These are phyloP conservation scores for Aproaerema taeniolella DNA, from an alignment of 2,888 invertebrate genomes.

Conservation along the genomic window DNA sequence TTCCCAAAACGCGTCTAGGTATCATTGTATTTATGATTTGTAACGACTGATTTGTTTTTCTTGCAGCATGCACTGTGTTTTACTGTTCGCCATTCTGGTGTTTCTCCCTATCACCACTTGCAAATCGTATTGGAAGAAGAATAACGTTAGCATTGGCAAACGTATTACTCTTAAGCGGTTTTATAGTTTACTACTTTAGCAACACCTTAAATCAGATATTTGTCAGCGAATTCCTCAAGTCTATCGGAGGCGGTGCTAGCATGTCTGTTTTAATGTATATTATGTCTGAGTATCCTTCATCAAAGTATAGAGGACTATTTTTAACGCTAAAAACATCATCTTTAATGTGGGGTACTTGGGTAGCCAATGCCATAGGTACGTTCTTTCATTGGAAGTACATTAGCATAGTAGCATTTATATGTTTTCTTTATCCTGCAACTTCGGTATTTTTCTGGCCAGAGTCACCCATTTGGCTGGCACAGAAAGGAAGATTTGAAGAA, in stretches of 20 bases:
- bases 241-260: slow-evolving; percentile 9
- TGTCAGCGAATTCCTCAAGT: slow-evolving; percentile 19
- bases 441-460: slow-evolving; percentile 22
- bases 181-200: not conserved
- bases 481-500: slow-evolving; percentile 21
- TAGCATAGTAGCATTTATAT: slow-evolving; percentile 15
- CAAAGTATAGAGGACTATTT: slow-evolving; percentile 23
- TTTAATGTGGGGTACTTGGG: slow-evolving; percentile 21
- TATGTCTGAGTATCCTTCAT: slow-evolving; percentile 21
- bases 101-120: not conserved
- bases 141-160: not conserved
- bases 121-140: not conserved
- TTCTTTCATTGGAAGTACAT: slow-evolving; percentile 23
- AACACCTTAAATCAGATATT: not conserved
- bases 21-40: too few species aligned
- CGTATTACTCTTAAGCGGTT: not conserved
- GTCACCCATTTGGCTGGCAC: slow-evolving; percentile 27
- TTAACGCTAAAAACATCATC: slow-evolving; percentile 21
- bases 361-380: slow-evolving; percentile 23
- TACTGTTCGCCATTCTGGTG: not conserved
- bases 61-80: not conserved
- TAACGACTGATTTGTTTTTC: too few species aligned
- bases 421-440: slow-evolving; percentile 15
- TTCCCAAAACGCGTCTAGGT: too few species aligned
- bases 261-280: slow-evolving; percentile 17